Conservation (phyloP, 2,888 invertebrate genomes). For the Matsumyia berberina region DNA sequence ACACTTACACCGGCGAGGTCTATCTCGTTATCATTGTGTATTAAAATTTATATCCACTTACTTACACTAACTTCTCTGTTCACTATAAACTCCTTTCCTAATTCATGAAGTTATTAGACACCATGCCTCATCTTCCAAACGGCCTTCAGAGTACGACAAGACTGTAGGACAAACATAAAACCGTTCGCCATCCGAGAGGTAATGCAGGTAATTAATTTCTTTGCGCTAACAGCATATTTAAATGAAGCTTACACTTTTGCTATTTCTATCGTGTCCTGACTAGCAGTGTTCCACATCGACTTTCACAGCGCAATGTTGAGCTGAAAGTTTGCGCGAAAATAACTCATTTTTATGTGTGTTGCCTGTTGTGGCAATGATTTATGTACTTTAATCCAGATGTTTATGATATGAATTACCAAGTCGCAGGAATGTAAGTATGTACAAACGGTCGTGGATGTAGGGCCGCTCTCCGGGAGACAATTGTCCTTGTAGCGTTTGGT, state of each 20-base stretch:
- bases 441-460: neutral
- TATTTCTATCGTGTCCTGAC: constrained; percentile 8
- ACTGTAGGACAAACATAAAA: constrained; percentile 16
- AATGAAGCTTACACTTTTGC: constrained; percentile 42
- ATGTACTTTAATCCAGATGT: constrained; percentile 69
- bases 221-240: constrained; percentile 58
- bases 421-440: constrained; percentile 6
- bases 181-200: constrained; percentile 20
- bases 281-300: neutral
- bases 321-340: constrained; percentile 37
- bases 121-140: constrained; percentile 22
- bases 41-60: constrained; percentile 40
- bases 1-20: neutral
- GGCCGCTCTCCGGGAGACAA: neutral
- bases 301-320: neutral
- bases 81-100: constrained; percentile 8
- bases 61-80: constrained; percentile 6
- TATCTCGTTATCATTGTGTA: constrained; percentile 9
- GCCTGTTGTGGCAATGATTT: constrained; percentile 46
- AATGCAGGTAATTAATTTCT: constrained; percentile 57
- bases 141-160: neutral
- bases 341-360: constrained; percentile 56
- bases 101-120: constrained; percentile 26
- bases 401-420: constrained; percentile 58
- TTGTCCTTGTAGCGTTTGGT: constrained; percentile 23